phyloP scores from a whole-genome alignment of 2,888 invertebrate species.

The Blera fallax region DNA sequence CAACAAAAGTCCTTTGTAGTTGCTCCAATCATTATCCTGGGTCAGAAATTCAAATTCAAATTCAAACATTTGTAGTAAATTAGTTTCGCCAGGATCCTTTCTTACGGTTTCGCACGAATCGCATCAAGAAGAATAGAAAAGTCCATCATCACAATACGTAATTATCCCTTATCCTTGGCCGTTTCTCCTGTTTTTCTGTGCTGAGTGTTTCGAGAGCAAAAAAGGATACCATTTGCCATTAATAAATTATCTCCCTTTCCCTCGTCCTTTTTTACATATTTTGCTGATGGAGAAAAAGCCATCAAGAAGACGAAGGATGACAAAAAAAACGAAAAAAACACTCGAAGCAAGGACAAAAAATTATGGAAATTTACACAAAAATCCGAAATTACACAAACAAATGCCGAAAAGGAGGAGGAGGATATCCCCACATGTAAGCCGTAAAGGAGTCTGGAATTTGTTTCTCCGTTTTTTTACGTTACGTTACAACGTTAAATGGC shows the following conservation, averaged over 20 bases:
- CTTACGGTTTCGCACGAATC: background rate
- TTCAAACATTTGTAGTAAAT: background rate
- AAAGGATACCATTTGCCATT: background rate
- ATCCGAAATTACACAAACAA: background rate
- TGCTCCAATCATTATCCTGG: background rate
- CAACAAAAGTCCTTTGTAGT: background rate
- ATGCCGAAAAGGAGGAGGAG: background rate
- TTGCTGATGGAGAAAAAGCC: background rate
- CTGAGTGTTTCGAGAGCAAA: background rate
- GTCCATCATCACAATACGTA: constrained; percentile 21
- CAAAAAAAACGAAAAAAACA: background rate
- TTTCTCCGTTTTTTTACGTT: background rate
- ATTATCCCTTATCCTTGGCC: constrained; percentile 1
- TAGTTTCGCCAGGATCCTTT: background rate
- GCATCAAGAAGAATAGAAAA: background rate
- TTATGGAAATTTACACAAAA: constrained; percentile 25
- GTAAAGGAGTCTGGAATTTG: background rate
- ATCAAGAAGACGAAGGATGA: background rate
- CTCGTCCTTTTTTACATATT: too few species aligned
- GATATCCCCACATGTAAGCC: too few species aligned
- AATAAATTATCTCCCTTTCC: constrained; percentile 2
- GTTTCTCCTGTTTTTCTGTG: background rate
- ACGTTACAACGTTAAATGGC: constrained; percentile 12
- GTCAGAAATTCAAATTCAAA: background rate
- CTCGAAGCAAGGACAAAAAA: constrained; percentile 13